These are phyloP conservation scores for Calliphora vicina DNA, from an alignment of 1,140 invertebrate genomes.

Conservation along the genomic window DNA sequence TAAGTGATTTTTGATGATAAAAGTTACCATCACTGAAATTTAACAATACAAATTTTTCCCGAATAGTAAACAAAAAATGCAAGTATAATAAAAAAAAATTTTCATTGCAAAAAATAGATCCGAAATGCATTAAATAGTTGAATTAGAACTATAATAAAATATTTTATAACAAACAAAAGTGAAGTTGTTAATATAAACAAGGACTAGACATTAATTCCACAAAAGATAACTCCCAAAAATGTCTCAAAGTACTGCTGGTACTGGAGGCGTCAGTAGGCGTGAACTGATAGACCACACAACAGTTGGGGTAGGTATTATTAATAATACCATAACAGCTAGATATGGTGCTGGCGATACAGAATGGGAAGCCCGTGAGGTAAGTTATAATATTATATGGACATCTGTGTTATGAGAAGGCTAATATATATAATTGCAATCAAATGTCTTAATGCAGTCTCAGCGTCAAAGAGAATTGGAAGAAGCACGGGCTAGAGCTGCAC, in stretches of 20 bases:
- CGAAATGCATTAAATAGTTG: not conserved
- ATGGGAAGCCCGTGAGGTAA: constrained; percentile 75
- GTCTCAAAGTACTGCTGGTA: not conserved
- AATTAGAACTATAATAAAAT: not conserved
- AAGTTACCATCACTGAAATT: no score
- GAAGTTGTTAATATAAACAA: not conserved
- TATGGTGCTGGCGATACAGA: constrained; percentile 69
- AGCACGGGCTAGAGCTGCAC: constrained; percentile 86
- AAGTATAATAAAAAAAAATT: not conserved
- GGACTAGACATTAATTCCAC: not conserved
- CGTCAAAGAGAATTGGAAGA: constrained; percentile 87
- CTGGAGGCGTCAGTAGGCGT: not conserved
- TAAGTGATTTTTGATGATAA: no score
- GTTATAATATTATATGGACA: no score
- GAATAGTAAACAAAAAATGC: not conserved
- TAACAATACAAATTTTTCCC: not conserved
- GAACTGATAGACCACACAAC: not conserved
- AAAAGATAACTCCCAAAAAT: not conserved
- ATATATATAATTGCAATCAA: not conserved
- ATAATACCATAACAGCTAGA: not conserved
- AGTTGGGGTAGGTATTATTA: not conserved
- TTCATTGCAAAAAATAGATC: not conserved
- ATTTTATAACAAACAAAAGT: not conserved
- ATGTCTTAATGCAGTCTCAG: constrained; percentile 65
- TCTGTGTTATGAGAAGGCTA: not conserved